Percentiles rank a stretch among this genome's conserved stretches.
phyloP scores from a whole-genome alignment of 2,888 invertebrate species.

The Caenorhabditis wallacei region DNA sequence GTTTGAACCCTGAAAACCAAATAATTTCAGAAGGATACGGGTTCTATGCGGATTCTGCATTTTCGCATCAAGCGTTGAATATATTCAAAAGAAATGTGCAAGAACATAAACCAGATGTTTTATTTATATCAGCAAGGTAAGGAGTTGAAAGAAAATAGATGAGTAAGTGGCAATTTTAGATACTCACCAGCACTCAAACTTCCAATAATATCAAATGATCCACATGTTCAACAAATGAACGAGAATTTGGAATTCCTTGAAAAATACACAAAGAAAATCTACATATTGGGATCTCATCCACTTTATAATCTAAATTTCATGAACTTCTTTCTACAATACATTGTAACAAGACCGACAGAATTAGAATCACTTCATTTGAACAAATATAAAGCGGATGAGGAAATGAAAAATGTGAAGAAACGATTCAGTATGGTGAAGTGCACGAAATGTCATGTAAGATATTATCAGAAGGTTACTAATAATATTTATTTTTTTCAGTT shows the following conservation, averaged over 20 bases:
- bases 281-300: slow-evolving; percentile 35
- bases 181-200: slow-evolving; percentile 16
- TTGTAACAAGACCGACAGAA: slow-evolving; percentile 4
- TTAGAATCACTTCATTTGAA: slow-evolving; percentile 34
- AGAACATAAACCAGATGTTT: slow-evolving; percentile 28
- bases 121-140: slow-evolving; percentile 31
- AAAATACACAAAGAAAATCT: slow-evolving; percentile 24
- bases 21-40: slow-evolving; percentile 26
- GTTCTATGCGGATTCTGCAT: slow-evolving; percentile 3
- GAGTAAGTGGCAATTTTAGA: background rate
- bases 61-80: background rate
- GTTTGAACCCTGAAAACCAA: too few species aligned
- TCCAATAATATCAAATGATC: slow-evolving; percentile 1
- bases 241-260: slow-evolving; percentile 29
- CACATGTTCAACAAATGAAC: slow-evolving; percentile 25
- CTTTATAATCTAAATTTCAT: slow-evolving; percentile 34
- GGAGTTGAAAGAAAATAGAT: background rate
- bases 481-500: slow-evolving; percentile 37
- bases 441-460: slow-evolving; percentile 5
- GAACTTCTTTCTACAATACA: slow-evolving; percentile 32
- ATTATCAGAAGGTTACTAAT: background rate
- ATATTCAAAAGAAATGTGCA: slow-evolving; percentile 12
- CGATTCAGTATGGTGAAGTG: slow-evolving; percentile 39
- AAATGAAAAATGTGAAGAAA: slow-evolving; percentile 31
- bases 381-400: slow-evolving; percentile 11